Conservation (phyloP, 2,113 vertebrate genomes). For the Gavia stellata region DNA sequence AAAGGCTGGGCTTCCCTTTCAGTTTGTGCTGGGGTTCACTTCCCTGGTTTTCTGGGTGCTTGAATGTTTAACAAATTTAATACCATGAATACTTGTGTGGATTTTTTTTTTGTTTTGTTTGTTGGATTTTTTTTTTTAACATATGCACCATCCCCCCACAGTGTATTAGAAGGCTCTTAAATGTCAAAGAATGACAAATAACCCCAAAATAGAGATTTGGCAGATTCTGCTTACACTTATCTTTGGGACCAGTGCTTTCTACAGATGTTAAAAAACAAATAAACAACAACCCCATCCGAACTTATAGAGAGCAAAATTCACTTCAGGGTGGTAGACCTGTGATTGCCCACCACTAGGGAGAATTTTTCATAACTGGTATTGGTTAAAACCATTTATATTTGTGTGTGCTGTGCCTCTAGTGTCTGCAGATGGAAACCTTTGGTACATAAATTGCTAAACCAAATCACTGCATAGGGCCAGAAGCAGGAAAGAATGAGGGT, state of each 20-base stretch:
- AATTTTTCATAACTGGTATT: not conserved
- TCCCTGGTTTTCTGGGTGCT: not conserved
- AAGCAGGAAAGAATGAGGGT: not conserved
- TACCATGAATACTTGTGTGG: not conserved
- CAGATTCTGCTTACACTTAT: not conserved
- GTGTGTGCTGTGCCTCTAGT: not conserved
- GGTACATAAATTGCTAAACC: too few species aligned
- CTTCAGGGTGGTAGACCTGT: not conserved
- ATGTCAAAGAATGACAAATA: not conserved
- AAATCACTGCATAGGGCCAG: not conserved
- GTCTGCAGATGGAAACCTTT: not conserved
- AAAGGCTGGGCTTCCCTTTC: not conserved
- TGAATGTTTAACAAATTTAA: not conserved
- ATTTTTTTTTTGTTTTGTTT: not conserved
- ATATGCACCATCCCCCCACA: rapidly evolving
- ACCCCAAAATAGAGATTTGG: not conserved
- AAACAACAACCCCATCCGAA: not conserved
- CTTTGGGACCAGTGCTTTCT: not conserved
- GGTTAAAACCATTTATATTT: not conserved
- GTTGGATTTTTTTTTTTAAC: not conserved
- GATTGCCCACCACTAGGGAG: not conserved
- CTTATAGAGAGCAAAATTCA: not conserved
- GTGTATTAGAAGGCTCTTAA: not conserved
- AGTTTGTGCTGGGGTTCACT: not conserved
- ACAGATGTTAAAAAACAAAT: not conserved